A percentile compares a stretch with the other conserved stretches of the same genome.
Evolutionary conservation across 2,888 invertebrate genomes (phyloP).

Genomic region (Elmis aenea): DNA sequence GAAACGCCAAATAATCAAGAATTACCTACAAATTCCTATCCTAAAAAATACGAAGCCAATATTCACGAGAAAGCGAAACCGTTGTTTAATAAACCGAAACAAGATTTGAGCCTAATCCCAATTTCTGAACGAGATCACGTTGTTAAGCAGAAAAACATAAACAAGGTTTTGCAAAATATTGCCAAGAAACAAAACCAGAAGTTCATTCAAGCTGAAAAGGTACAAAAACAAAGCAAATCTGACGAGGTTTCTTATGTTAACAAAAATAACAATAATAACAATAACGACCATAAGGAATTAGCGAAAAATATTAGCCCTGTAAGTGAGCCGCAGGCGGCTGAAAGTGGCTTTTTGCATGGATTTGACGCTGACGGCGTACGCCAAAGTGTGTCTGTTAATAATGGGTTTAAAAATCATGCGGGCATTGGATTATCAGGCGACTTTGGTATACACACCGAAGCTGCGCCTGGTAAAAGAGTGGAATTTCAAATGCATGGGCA

Average conservation of each 20-base stretch:
- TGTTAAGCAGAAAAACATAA: constrained; percentile 37
- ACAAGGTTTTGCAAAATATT: constrained; percentile 42
- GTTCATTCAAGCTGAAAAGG: constrained; percentile 44
- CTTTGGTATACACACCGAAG: constrained; percentile 6
- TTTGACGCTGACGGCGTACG: constrained; percentile 18
- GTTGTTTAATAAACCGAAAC: constrained; percentile 42
- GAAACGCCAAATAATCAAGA: constrained; percentile 42
- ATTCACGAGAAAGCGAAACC: constrained; percentile 44
- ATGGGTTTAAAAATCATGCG: not conserved
- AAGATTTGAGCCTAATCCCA: constrained; percentile 46
- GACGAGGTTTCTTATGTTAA: not conserved
- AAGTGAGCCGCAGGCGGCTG: constrained; percentile 21
- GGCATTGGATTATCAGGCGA: constrained; percentile 1
- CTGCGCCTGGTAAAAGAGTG: constrained; percentile 50
- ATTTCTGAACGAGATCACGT: constrained; percentile 43
- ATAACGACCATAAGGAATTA: too few species aligned
- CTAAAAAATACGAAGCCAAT: constrained; percentile 54
- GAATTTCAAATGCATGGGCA: constrained; percentile 80
- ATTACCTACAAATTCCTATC: constrained; percentile 53
- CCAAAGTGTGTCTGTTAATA: constrained; percentile 2
- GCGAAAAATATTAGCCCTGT: too few species aligned
- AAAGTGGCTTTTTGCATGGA: constrained; percentile 17
- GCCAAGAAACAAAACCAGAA: constrained; percentile 53
- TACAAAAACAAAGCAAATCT: constrained; percentile 21
- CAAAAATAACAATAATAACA: constrained; percentile 6